Conservation (phyloP, 2,888 invertebrate species). For the Orthonychiurus folsomi region DNA sequence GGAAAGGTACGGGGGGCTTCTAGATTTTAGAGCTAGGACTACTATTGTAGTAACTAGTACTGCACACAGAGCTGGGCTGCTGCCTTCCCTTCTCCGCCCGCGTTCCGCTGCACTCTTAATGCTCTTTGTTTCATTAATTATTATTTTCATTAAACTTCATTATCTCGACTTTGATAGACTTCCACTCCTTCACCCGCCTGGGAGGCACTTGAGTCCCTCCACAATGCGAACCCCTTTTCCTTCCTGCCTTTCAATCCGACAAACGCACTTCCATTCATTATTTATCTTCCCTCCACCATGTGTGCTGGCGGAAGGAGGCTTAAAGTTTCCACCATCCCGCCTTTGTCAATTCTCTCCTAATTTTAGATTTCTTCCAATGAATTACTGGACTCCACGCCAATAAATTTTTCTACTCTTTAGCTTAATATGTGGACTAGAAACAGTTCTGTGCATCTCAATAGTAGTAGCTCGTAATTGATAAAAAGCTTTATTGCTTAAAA, state of each 20-base stretch:
- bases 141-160: constrained; percentile 37
- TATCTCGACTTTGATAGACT: constrained; percentile 32
- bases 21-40: not conserved
- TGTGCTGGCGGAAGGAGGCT: too few species aligned
- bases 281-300: too few species aligned
- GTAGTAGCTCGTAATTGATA: too few species aligned
- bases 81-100: constrained; percentile 8
- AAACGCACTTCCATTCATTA: too few species aligned
- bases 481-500: too few species aligned
- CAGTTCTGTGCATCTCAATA: too few species aligned
- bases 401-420: too few species aligned
- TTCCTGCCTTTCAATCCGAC: not conserved
- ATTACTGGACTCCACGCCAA: too few species aligned
- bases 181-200: constrained; percentile 14
- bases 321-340: too few species aligned
- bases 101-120: constrained; percentile 12
- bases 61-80: constrained; percentile 5
- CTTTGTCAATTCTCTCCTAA: too few species aligned
- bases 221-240: not conserved
- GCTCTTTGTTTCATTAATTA: constrained; percentile 37
- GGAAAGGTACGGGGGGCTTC: not conserved
- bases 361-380: too few species aligned
- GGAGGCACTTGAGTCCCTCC: not conserved
- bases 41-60: not conserved
- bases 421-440: too few species aligned